Conservation (phyloP, 2,797 vertebrate genomes). For the Anguilla megastoma region DNA sequence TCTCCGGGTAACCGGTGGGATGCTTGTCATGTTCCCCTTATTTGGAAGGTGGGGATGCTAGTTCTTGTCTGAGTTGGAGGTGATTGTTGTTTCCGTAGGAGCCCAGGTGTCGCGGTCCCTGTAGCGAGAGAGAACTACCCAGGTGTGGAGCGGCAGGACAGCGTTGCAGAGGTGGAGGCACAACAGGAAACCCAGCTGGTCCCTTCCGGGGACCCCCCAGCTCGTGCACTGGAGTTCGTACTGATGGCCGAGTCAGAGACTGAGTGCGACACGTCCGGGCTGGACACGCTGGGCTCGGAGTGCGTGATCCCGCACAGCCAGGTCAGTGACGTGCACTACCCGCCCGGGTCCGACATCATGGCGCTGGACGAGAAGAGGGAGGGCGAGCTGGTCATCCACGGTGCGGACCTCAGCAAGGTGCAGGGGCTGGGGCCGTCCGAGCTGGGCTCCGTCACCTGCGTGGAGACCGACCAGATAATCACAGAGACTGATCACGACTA, state of each 20-base stretch:
- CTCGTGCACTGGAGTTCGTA: slow-evolving; percentile 82
- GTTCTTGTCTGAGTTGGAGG: background rate
- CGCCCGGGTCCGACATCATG: slow-evolving; percentile 80
- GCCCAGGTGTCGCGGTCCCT: background rate
- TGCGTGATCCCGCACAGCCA: slow-evolving; percentile 84
- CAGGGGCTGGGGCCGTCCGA: slow-evolving; percentile 70
- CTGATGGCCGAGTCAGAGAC: slow-evolving; percentile 85
- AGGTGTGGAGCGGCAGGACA: background rate
- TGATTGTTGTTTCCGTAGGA: background rate
- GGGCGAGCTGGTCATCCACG: slow-evolving; percentile 77
- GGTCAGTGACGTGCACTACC: slow-evolving; percentile 80
- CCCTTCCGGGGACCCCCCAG: slow-evolving; percentile 70
- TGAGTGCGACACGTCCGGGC: slow-evolving; percentile 83
- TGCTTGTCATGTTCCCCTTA: background rate
- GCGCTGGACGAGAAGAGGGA: slow-evolving; percentile 76
- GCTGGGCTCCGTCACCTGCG: slow-evolving; percentile 72
- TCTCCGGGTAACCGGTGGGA: background rate
- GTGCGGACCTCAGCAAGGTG: slow-evolving; percentile 68
- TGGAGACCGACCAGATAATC: slow-evolving; percentile 70
- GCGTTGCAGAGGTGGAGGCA: background rate
- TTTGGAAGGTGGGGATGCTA: background rate
- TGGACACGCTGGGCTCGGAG: slow-evolving; percentile 84
- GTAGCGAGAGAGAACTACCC: background rate
- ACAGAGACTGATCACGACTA: slow-evolving; percentile 80
- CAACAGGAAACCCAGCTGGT: background rate